A percentile compares a stretch with the other conserved stretches of the same genome.
Conservation (phyloP, 2,888 invertebrate genomes). For the Hirudinaria manillensis region DNA sequence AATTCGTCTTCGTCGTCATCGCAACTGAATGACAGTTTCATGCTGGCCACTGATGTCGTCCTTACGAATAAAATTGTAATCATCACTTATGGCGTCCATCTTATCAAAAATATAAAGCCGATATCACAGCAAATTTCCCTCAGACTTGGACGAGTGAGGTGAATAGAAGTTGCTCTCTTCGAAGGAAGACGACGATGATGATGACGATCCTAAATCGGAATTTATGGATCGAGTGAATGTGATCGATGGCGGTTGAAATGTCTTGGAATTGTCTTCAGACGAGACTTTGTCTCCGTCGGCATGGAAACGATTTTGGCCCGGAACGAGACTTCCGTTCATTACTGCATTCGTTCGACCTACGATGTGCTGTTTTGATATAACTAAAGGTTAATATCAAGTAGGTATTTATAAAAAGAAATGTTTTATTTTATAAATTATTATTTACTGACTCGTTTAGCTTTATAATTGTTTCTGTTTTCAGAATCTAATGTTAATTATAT, state of each 20-base stretch:
- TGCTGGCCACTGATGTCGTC: not conserved
- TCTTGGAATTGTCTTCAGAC: not conserved
- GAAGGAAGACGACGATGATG: conserved; percentile 17
- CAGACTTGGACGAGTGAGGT: conserved; percentile 23
- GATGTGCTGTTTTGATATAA: too few relatives aligned
- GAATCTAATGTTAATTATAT: too few relatives aligned
- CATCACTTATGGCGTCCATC: not conserved
- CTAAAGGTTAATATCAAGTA: too few relatives aligned
- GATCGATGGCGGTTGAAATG: conserved; percentile 16
- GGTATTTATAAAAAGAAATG: too few relatives aligned
- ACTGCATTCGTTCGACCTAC: not conserved
- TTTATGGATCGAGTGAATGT: not conserved
- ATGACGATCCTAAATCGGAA: not conserved
- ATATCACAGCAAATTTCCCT: not conserved
- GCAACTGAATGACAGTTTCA: conserved; percentile 12
- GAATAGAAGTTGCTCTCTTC: conserved; percentile 29
- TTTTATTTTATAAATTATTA: too few relatives aligned
- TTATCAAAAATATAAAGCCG: not conserved
- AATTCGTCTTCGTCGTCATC: conserved; percentile 21
- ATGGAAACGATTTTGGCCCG: not conserved
- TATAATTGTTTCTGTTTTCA: too few relatives aligned
- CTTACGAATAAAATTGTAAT: not conserved
- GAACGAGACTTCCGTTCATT: conserved; percentile 1
- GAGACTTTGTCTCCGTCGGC: not conserved
- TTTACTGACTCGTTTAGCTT: too few relatives aligned